Conservation (phyloP, 30 jellyfish, hydroid and myxozoan genomes). For the Sanderia malayensis region DNA sequence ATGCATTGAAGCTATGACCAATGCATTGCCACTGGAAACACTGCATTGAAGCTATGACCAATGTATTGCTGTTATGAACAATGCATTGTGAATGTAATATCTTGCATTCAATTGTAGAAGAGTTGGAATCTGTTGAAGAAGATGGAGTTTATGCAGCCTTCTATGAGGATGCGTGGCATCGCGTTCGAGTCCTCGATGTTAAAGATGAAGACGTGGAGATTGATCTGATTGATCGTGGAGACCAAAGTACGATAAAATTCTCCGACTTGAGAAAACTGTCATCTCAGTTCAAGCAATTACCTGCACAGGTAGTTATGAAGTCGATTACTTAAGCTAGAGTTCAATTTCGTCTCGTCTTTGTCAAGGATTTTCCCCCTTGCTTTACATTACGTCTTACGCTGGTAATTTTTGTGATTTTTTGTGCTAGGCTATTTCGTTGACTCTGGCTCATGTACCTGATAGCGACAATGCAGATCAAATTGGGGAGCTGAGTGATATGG, state of each 20-base stretch:
- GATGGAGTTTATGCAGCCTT: slow-evolving; percentile 66
- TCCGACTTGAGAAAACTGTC: slow-evolving; percentile 64
- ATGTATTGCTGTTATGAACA: no score
- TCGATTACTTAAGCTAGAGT: no score
- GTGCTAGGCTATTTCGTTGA: slow-evolving; percentile 66
- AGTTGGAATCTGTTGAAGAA: background rate
- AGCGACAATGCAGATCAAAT: slow-evolving; percentile 56
- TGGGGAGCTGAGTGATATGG: slow-evolving; percentile 52
- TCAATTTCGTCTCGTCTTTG: no score
- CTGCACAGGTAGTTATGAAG: slow-evolving; percentile 93
- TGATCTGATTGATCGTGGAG: slow-evolving; percentile 80
- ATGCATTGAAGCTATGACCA: no score
- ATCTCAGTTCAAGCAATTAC: slow-evolving; percentile 49
- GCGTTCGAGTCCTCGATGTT: slow-evolving; percentile 55
- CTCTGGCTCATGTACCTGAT: slow-evolving; percentile 56
- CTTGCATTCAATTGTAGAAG: no score
- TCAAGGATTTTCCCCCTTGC: no score
- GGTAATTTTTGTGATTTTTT: no score
- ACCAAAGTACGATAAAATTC: slow-evolving; percentile 25
- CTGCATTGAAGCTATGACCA: no score
- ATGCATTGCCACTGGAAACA: no score
- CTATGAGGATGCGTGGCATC: slow-evolving; percentile 71
- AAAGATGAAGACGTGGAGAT: slow-evolving; percentile 44
- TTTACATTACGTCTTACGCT: no score
- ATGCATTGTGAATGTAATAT: no score